Evolutionary conservation across 1,140 invertebrate species (phyloP).

Genomic region (Drosophila seguyi): DNA sequence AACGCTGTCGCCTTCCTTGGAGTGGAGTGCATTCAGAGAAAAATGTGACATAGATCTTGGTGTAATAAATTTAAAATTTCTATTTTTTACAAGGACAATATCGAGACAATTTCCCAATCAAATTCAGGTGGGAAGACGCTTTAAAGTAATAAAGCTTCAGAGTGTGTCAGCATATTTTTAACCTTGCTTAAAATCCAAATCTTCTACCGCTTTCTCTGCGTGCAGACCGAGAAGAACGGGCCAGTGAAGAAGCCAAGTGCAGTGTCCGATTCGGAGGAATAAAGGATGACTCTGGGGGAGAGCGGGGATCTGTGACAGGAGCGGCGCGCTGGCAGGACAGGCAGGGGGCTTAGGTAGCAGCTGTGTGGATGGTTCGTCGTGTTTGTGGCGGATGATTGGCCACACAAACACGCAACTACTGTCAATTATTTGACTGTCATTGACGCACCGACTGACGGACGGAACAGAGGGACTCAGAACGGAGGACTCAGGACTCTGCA

Average conservation of each 20-base stretch:
- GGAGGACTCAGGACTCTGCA: background rate
- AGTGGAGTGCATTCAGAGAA: conserved; percentile 28
- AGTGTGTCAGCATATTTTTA: too few relatives aligned
- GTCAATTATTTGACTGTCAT: conserved; percentile 84
- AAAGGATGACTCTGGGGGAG: conserved; percentile 19
- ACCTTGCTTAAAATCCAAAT: background rate
- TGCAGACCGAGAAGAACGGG: conserved; percentile 31
- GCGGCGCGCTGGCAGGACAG: conserved; percentile 3
- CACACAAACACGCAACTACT: conserved; percentile 84
- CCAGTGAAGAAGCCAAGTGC: conserved; percentile 43
- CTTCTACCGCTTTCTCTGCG: background rate
- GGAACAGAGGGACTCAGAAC: conserved; percentile 40
- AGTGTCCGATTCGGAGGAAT: conserved; percentile 42
- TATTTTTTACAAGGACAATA: too few relatives aligned
- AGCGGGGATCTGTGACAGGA: conserved; percentile 10
- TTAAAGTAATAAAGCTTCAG: background rate
- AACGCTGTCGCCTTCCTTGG: conserved; percentile 65
- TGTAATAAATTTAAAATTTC: too few relatives aligned
- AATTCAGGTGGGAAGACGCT: background rate
- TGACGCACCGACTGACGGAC: conserved; percentile 76
- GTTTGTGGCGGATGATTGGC: conserved; percentile 77
- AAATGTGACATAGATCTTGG: background rate
- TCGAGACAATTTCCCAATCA: background rate
- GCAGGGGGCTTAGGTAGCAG: conserved; percentile 52
- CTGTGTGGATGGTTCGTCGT: conserved; percentile 50